Evolutionary conservation across 2,888 invertebrate genomes (phyloP), one percentile per base, ranked within the genome.

Genomic region (Hyles lineata): DNA sequence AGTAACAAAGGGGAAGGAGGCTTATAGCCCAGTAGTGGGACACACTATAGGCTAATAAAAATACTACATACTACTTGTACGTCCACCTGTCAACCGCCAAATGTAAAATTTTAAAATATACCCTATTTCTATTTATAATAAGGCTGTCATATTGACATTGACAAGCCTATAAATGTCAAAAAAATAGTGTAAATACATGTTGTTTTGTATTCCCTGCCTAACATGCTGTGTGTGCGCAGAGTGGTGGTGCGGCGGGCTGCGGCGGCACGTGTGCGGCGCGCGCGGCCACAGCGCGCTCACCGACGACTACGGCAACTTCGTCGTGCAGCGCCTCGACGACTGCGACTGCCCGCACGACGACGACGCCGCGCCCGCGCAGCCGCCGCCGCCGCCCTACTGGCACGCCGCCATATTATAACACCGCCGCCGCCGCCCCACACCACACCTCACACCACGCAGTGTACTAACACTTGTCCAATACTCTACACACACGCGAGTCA

Each of bases 301-400:
- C 11, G 95, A 95, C 91, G 95, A 95, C 88, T 95, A 95, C 89
- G 95, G 95, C 73, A 95, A 95, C 91, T 95, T 94, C 86, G 90
- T 94, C 75, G 94, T 88, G 81, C 83, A 85, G 81, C 90, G 90
- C 74, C 80, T 87, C 76, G 92, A 87, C 85, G 89, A 92, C 88
- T 93, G 93, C 91, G 93, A 93, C 88, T 93, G 94, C 77, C 90
- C 91, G 75, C 82, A 78, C 67, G 80, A 78, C 76, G 80, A 78
- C 76, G 61, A 73, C 72, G 76, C 75, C 78, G 73, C 76, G 73
- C 73, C 73, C 32, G 73, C 71, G 23, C 72, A 67, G 75, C 70
- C 75, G 59, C 74, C 58, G 69, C 76, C 72, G 43, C 74, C 76
- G 71, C 71, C 69, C 76, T 86, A 85, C 83, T 88, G 89, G 88